Conservation (phyloP, 2,888 invertebrate genomes). For the Apotomis capreana region DNA sequence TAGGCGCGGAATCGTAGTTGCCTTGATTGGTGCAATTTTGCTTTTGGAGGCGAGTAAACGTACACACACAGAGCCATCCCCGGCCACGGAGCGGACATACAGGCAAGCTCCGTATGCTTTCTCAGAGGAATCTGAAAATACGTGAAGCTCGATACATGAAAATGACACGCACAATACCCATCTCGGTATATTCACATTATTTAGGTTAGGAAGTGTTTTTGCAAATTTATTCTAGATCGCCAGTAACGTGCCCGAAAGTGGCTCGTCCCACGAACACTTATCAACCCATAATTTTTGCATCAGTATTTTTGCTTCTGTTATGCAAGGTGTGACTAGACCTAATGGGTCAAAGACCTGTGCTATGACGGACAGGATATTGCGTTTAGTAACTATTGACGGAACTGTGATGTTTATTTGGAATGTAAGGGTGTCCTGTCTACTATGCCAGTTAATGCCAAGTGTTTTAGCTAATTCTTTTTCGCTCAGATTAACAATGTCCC, state of each 20-base stretch:
- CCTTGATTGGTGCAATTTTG: no score
- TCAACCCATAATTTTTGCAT: constrained; percentile 14
- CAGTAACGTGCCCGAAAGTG: neutral
- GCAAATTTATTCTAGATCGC: constrained; percentile 1
- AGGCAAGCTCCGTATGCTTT: constrained; percentile 36
- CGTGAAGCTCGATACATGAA: constrained; percentile 12
- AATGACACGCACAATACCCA: constrained; percentile 13
- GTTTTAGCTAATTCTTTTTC: constrained; percentile 27
- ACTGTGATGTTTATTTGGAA: constrained; percentile 20
- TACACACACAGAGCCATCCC: no score
- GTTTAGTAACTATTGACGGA: constrained; percentile 17
- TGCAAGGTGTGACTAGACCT: constrained; percentile 27
- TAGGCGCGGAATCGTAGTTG: no score
- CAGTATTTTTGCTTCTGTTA: constrained; percentile 24
- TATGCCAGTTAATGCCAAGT: constrained; percentile 33
- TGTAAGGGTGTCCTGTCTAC: constrained; percentile 10
- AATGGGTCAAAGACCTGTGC: constrained; percentile 39
- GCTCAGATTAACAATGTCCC: neutral
- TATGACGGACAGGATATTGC: constrained; percentile 26
- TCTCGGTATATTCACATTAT: constrained; percentile 24
- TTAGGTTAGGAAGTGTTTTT: constrained; percentile 8
- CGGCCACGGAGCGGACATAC: no score
- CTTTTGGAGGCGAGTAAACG: no score
- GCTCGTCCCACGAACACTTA: neutral
- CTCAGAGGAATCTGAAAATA: constrained; percentile 34